Evolutionary conservation across 2,113 vertebrate genomes (phyloP).

Genomic region (Desmodus rotundus): DNA sequence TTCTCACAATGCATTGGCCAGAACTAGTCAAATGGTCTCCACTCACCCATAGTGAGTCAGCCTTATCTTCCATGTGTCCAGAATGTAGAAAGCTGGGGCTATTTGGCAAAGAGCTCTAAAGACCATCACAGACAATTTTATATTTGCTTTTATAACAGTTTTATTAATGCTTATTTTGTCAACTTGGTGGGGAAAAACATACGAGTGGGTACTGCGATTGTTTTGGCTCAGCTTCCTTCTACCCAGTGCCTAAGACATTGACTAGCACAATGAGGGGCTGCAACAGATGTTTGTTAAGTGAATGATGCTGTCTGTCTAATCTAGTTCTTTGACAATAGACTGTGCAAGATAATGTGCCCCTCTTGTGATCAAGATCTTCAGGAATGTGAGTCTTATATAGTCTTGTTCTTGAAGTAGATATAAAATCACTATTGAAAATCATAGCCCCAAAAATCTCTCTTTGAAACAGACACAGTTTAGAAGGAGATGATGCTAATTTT

Average conservation of each 20-base stretch:
- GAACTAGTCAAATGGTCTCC: neutral
- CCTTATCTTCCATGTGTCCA: neutral
- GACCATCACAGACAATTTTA: neutral
- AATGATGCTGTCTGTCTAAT: neutral
- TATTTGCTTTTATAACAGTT: neutral
- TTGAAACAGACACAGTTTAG: neutral
- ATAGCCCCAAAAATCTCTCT: neutral
- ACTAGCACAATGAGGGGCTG: neutral
- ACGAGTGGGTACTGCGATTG: neutral
- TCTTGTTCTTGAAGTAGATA: neutral
- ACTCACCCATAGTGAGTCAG: neutral
- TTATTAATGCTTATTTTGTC: neutral
- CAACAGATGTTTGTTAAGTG: neutral
- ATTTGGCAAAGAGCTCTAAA: neutral
- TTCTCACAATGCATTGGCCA: neutral
- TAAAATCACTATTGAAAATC: neutral
- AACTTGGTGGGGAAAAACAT: neutral
- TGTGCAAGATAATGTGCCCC: neutral
- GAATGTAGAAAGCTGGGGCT: neutral
- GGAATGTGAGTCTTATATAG: neutral
- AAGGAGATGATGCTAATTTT: neutral
- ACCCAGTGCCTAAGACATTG: neutral
- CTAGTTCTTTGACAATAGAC: neutral
- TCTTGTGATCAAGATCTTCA: neutral
- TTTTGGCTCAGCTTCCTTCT: neutral